Evolutionary conservation across 2,113 vertebrate genomes (phyloP).

Genomic region (Arenaria interpres): DNA sequence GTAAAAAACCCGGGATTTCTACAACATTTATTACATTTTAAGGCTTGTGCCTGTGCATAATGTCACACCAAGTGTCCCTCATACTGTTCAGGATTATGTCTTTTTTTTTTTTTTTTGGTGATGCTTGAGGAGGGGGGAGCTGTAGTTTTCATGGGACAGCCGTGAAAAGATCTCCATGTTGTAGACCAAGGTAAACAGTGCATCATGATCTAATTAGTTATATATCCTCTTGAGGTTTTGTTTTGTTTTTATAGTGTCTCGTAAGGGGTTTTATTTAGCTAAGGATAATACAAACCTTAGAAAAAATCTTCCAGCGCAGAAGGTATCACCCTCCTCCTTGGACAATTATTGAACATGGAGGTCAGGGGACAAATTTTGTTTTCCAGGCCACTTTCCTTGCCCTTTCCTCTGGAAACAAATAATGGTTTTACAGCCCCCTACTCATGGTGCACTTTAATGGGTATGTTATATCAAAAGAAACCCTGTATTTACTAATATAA

Average conservation of each 20-base stretch:
- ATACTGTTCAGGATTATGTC: neutral
- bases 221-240: neutral
- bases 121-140: neutral
- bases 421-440: neutral
- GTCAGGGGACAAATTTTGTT: neutral
- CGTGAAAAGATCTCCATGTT: neutral
- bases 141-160: neutral
- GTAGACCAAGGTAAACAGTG: neutral
- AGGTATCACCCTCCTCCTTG: neutral
- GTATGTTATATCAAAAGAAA: neutral
- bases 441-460: neutral
- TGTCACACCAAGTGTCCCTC: neutral
- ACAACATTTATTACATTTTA: neutral
- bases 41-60: neutral
- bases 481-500: neutral
- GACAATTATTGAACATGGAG: neutral
- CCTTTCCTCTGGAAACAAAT: neutral
- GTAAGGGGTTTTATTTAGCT: slow-evolving; percentile 27
- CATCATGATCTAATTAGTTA: slow-evolving; percentile 22
- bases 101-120: neutral
- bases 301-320: neutral
- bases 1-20: neutral
- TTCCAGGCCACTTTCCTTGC: neutral
- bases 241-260: slow-evolving; percentile 10
- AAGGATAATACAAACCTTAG: slow-evolving; percentile 15